These are phyloP conservation scores for Phyllostomus hastatus DNA, from an alignment of 2,113 vertebrate genomes.

Conservation along the genomic window DNA sequence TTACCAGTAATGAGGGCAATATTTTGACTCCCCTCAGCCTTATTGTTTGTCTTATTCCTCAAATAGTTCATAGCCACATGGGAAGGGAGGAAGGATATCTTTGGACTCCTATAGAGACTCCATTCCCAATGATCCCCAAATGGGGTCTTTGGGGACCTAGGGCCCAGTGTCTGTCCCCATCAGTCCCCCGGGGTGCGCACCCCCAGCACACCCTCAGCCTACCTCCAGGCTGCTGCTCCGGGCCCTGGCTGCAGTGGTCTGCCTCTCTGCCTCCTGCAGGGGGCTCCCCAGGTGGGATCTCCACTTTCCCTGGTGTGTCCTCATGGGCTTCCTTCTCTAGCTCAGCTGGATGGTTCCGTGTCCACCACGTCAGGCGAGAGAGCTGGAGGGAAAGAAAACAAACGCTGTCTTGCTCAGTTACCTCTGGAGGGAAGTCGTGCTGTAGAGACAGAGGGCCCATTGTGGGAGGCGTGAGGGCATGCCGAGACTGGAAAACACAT, in stretches of 20 bases:
- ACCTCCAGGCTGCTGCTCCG: conserved; percentile 34
- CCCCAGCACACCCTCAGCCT: not conserved
- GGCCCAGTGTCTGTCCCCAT: not conserved
- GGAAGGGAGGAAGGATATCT: not conserved
- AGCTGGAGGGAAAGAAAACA: conserved; percentile 78
- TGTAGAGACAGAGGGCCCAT: not conserved
- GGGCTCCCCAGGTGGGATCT: rapidly evolving
- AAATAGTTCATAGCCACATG: not conserved
- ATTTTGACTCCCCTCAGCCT: not conserved
- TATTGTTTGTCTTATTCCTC: not conserved
- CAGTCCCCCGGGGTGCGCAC: not conserved
- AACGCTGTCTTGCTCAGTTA: not conserved
- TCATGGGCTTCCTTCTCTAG: conserved; percentile 42
- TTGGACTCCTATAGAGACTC: not conserved
- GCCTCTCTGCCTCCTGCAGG: rapidly evolving
- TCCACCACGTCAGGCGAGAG: conserved; percentile 92
- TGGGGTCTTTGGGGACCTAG: not conserved
- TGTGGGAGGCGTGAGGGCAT: not conserved
- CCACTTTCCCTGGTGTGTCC: rapidly evolving
- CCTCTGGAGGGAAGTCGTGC: not conserved
- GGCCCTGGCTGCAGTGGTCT: not conserved
- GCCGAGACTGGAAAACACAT: not conserved
- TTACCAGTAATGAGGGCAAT: not conserved
- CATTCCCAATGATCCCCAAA: not conserved
- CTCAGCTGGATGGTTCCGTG: conserved; percentile 78